Evolutionary conservation across 1,140 invertebrate species (phyloP).

Genomic region (Brachionus rubens): DNA sequence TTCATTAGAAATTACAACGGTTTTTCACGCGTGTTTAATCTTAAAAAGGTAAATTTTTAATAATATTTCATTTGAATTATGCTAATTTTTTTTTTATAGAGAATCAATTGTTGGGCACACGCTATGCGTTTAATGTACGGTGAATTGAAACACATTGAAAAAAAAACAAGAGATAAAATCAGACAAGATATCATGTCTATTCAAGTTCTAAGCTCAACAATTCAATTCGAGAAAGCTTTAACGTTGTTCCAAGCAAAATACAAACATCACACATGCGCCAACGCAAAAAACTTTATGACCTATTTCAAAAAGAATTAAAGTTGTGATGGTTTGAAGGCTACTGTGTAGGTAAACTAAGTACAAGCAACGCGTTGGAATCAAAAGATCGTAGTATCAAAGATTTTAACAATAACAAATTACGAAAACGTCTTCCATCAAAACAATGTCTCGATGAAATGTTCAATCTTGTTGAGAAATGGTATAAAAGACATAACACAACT

Average conservation of each 20-base stretch:
- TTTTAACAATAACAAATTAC: too few species aligned
- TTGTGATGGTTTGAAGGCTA: background rate
- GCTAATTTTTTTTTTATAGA: background rate
- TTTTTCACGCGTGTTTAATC: background rate
- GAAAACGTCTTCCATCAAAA: too few species aligned
- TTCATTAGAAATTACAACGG: background rate
- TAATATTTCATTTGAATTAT: background rate
- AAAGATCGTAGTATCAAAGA: background rate
- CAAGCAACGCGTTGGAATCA: constrained; percentile 4
- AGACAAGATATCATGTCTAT: constrained; percentile 14
- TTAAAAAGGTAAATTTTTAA: constrained; percentile 1
- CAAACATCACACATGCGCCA: background rate
- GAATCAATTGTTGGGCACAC: background rate
- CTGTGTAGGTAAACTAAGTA: background rate
- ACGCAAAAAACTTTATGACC: background rate
- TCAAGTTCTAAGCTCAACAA: background rate
- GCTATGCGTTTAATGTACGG: background rate
- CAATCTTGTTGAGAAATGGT: too few species aligned
- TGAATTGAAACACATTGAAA: constrained; percentile 5
- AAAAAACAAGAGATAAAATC: background rate
- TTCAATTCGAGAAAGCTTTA: background rate
- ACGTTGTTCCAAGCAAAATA: background rate
- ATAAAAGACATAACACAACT: too few species aligned
- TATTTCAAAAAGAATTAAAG: background rate
- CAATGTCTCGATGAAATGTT: too few species aligned